These are phyloP conservation scores for Dioctria linearis DNA, from an alignment of 2,888 invertebrate genomes.

Conservation along the genomic window DNA sequence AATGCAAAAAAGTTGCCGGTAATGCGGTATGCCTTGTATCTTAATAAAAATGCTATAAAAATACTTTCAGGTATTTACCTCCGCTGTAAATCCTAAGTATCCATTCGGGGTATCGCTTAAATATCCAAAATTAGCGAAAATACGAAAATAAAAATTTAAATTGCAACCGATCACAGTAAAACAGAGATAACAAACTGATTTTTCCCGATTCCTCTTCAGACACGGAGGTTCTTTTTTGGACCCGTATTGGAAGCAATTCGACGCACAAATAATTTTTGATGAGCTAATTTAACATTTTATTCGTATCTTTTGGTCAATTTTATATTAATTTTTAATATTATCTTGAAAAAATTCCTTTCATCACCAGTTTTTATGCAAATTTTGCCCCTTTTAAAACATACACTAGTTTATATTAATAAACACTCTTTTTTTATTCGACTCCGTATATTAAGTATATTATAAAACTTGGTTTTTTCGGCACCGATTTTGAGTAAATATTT, in stretches of 20 bases:
- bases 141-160: slow-evolving; percentile 1
- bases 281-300: slow-evolving; percentile 5
- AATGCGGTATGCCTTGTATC: slow-evolving; percentile 42
- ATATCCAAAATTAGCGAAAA: slow-evolving; percentile 44
- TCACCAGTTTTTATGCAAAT: slow-evolving; percentile 49
- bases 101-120: slow-evolving; percentile 30
- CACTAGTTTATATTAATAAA: neutral
- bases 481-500: slow-evolving; percentile 40
- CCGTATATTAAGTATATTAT: too few relatives aligned
- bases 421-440: neutral
- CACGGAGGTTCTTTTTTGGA: neutral
- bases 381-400: slow-evolving; percentile 12
- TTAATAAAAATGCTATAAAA: slow-evolving; percentile 44
- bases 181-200: neutral
- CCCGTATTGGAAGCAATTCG: neutral
- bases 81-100: slow-evolving; percentile 46
- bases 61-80: slow-evolving; percentile 50
- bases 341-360: slow-evolving; percentile 48
- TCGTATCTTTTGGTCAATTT: neutral
- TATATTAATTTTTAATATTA: slow-evolving; percentile 7
- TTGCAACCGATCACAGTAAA: neutral
- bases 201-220: neutral
- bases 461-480: neutral
- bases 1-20: slow-evolving; percentile 48
- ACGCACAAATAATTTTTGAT: slow-evolving; percentile 2